Percentiles rank a stretch among this genome's conserved stretches.
Conservation (phyloP, 2,888 invertebrate species). For the Acronicta leporina region DNA sequence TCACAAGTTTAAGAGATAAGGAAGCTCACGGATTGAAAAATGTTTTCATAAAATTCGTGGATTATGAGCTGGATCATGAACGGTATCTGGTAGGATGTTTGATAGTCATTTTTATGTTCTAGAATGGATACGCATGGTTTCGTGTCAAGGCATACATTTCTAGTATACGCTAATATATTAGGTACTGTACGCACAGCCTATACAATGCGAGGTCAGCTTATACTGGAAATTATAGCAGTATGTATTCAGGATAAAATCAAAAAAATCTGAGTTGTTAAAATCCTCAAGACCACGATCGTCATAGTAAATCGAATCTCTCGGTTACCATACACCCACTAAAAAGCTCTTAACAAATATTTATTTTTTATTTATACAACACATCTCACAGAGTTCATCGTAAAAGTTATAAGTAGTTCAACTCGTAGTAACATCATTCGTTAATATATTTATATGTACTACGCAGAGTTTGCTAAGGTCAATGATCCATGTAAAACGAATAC, state of each 20-base stretch:
- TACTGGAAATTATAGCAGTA: too few relatives aligned
- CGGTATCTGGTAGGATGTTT: conserved; percentile 19
- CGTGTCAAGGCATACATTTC: too few relatives aligned
- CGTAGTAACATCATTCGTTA: conserved; percentile 35
- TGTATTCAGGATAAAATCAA: not conserved
- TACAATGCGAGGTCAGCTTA: too few relatives aligned
- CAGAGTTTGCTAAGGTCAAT: conserved; percentile 46
- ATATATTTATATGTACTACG: conserved; percentile 41
- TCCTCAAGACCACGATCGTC: not conserved
- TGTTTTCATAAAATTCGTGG: conserved; percentile 33
- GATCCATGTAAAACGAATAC: conserved; percentile 39
- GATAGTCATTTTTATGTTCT: conserved; percentile 18
- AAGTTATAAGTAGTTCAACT: conserved; percentile 25
- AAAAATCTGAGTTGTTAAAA: not conserved
- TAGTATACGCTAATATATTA: too few relatives aligned
- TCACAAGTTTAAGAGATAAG: conserved; percentile 35
- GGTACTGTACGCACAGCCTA: too few relatives aligned
- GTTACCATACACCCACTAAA: conserved; percentile 9
- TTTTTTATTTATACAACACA: conserved; percentile 37
- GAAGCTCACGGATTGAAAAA: conserved; percentile 41
- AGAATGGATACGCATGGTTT: not conserved
- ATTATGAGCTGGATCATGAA: conserved; percentile 11
- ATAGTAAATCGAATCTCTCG: conserved; percentile 12
- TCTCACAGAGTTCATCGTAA: conserved; percentile 45
- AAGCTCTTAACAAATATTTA: conserved; percentile 33